phyloP scores from a whole-genome alignment of 1,140 invertebrate genomes.

The Portunus trituberculatus region DNA sequence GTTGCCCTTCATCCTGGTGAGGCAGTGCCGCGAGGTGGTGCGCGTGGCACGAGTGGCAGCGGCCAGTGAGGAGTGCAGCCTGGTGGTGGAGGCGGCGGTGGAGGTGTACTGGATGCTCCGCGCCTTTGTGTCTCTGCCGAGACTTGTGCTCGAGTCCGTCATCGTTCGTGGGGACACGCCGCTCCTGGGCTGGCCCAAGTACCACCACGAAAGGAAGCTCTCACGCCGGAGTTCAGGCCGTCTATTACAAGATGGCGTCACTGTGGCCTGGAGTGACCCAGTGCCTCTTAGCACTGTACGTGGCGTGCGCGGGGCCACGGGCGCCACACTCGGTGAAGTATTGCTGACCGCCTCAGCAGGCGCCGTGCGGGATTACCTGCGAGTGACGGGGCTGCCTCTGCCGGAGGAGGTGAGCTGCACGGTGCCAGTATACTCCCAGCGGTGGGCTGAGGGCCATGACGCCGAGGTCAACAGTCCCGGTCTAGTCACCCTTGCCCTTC shows the following conservation, averaged over 20 bases:
- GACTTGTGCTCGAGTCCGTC: constrained; percentile 69
- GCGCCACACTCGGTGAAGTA: constrained; percentile 70
- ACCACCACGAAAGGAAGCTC: constrained; percentile 47
- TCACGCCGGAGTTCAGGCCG: constrained; percentile 46
- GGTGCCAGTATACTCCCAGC: constrained; percentile 64
- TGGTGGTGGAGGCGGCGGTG: constrained; percentile 50
- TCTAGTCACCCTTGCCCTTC: constrained; percentile 70
- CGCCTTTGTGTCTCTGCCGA: constrained; percentile 70
- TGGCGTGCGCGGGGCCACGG: constrained; percentile 71
- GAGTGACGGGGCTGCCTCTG: constrained; percentile 62
- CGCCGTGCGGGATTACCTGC: constrained; percentile 69
- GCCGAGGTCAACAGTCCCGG: constrained; percentile 29
- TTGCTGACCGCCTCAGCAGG: constrained; percentile 71
- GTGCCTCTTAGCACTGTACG: constrained; percentile 62
- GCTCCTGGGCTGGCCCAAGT: constrained; percentile 63
- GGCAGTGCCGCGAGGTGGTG: not conserved
- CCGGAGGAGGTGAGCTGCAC: constrained; percentile 72
- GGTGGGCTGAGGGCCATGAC: constrained; percentile 27
- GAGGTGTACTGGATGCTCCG: constrained; percentile 75
- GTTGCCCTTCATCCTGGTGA: not conserved
- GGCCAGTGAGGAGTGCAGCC: constrained; percentile 28
- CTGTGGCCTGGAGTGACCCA: constrained; percentile 74
- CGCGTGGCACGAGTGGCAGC: not conserved
- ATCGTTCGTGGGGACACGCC: constrained; percentile 54
- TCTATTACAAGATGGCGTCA: not conserved